Conservation (phyloP, 2,888 invertebrate genomes). For the Minunthozetes semirufus region DNA sequence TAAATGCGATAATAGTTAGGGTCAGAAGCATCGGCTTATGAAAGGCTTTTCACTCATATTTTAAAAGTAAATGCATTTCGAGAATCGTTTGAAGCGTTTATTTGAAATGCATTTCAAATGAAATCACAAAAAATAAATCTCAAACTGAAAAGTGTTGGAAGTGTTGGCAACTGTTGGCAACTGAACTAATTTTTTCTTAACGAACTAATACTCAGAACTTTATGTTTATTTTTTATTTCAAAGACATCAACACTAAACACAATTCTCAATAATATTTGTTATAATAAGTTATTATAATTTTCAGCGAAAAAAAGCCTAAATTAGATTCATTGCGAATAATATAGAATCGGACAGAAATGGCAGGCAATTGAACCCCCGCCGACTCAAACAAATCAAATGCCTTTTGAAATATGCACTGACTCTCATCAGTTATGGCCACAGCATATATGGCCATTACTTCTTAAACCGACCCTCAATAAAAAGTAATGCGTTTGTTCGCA, state of each 20-base stretch:
- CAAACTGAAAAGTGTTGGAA: background rate
- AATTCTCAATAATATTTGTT: background rate
- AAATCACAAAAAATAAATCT: conserved; percentile 6
- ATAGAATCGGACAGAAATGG: conserved; percentile 21
- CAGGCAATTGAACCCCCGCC: conserved; percentile 28
- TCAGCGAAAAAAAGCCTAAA: background rate
- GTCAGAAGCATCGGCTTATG: background rate
- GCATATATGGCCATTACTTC: background rate
- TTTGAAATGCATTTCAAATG: background rate
- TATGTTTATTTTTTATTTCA: background rate
- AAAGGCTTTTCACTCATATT: background rate
- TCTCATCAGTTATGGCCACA: background rate
- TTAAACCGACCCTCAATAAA: background rate
- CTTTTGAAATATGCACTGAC: background rate
- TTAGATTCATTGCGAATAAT: conserved; percentile 23
- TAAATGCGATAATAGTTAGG: conserved; percentile 14
- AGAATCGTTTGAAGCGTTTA: background rate
- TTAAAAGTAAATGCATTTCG: background rate
- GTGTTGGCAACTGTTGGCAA: background rate
- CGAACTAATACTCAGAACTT: background rate
- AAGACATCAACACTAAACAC: conserved; percentile 24
- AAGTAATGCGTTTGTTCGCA: conserved; percentile 24
- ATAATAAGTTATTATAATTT: conserved; percentile 24
- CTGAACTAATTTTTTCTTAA: conserved; percentile 1
- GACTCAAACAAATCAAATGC: conserved; percentile 8